A percentile compares a stretch with the other conserved stretches of the same genome.
Evolutionary conservation across 2,113 vertebrate species (phyloP).

Genomic region (Gulo gulo): DNA sequence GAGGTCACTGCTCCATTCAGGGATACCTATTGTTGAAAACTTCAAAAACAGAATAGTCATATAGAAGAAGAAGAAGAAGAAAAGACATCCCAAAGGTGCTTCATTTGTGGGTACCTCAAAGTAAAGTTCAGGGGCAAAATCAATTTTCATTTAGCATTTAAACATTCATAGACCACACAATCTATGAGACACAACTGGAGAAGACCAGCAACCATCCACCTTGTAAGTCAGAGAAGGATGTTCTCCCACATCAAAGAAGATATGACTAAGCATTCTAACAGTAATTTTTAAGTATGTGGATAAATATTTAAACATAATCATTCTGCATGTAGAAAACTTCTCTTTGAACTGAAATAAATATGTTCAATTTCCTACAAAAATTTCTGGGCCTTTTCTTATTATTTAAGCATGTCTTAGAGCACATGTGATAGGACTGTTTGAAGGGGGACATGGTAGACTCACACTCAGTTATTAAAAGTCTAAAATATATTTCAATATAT

Average conservation of each 20-base stretch:
- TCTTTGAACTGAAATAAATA: neutral
- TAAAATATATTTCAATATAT: neutral
- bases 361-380: neutral
- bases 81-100: neutral
- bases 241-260: neutral
- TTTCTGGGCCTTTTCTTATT: neutral
- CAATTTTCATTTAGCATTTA: neutral
- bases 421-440: neutral
- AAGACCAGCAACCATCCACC: neutral
- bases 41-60: conserved; percentile 59
- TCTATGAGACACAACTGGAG: neutral
- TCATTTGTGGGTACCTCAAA: conserved; percentile 41
- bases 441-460: neutral
- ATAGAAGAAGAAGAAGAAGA: neutral
- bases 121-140: neutral
- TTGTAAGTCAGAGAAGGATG: neutral
- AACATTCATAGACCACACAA: neutral
- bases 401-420: neutral
- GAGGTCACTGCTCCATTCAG: conserved; percentile 52
- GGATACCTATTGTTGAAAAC: conserved; percentile 51
- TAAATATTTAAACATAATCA: neutral
- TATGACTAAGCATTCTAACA: neutral
- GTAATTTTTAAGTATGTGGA: neutral
- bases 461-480: neutral
- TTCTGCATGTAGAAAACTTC: neutral